Conservation (phyloP, 2,888 invertebrate genomes). For the Fragum whitleyi region DNA sequence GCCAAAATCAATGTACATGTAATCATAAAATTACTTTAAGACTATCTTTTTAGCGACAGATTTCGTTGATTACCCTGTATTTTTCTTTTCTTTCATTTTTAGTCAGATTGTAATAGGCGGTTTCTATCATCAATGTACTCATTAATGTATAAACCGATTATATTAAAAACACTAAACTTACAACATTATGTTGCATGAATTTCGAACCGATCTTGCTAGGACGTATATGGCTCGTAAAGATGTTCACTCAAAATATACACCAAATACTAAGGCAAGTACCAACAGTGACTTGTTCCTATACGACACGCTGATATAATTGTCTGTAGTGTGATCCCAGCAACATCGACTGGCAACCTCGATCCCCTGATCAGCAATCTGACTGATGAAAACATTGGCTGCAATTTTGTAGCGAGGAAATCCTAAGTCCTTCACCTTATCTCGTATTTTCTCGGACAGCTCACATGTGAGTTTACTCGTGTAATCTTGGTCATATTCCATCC, state of each 20-base stretch:
- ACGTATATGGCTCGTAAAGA: too few relatives aligned
- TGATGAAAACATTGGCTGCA: slow-evolving; percentile 67
- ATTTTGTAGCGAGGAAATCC: slow-evolving; percentile 68
- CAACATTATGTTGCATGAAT: too few relatives aligned
- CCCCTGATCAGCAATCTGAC: slow-evolving; percentile 69
- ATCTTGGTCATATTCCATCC: slow-evolving; percentile 60
- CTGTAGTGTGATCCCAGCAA: slow-evolving; percentile 69
- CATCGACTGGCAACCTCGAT: slow-evolving; percentile 70
- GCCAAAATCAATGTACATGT: too few relatives aligned
- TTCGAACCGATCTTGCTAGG: too few relatives aligned
- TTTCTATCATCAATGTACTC: too few relatives aligned
- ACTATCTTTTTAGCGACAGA: too few relatives aligned
- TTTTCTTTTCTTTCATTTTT: too few relatives aligned
- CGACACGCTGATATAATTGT: slow-evolving; percentile 63
- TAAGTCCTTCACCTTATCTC: slow-evolving; percentile 65
- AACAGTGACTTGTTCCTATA: slow-evolving; percentile 63
- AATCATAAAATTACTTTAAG: too few relatives aligned
- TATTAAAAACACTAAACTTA: too few relatives aligned
- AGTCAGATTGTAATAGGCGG: too few relatives aligned
- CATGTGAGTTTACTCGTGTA: slow-evolving; percentile 60
- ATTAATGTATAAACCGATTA: too few relatives aligned
- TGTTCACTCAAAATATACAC: slow-evolving; percentile 70
- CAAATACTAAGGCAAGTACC: slow-evolving; percentile 69
- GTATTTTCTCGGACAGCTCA: slow-evolving; percentile 65
- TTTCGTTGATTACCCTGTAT: too few relatives aligned